These are phyloP conservation scores for Arnoldichthys spilopterus DNA, from an alignment of 2,797 vertebrate species.

Conservation along the genomic window DNA sequence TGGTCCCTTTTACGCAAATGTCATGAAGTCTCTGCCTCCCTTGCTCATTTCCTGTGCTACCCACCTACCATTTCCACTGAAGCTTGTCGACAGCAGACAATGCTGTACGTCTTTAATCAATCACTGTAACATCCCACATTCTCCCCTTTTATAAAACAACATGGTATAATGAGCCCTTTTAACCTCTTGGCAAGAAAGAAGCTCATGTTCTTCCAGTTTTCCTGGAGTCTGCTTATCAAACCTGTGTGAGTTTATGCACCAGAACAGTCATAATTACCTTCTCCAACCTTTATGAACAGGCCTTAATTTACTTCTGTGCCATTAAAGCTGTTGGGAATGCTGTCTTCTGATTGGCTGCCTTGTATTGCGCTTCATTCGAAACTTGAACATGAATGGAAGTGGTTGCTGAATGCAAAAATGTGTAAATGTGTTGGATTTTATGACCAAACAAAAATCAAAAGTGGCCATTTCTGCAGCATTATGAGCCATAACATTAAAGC, in stretches of 20 bases:
- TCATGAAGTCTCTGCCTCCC: neutral
- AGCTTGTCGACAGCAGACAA: neutral
- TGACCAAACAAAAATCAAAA: too few species aligned
- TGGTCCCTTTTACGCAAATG: neutral
- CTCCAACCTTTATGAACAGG: too few species aligned
- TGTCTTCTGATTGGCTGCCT: neutral
- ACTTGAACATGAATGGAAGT: too few species aligned
- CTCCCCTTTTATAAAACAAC: neutral
- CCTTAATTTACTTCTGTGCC: too few species aligned
- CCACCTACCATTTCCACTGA: constrained; percentile 1
- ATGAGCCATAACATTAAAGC: too few species aligned
- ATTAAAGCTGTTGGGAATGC: too few species aligned
- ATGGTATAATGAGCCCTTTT: neutral
- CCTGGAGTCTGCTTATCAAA: neutral
- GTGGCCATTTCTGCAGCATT: too few species aligned
- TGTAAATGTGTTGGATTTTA: too few species aligned
- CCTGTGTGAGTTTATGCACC: too few species aligned
- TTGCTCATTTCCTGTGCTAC: neutral
- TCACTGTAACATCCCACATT: neutral
- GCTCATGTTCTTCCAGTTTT: neutral
- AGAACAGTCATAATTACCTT: too few species aligned
- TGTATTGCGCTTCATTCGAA: neutral
- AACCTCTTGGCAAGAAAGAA: too few species aligned
- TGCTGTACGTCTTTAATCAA: neutral
- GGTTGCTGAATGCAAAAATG: too few species aligned